Percentiles rank a stretch among this genome's conserved stretches.
Conservation (phyloP, 1,140 invertebrate species). For the Pygmarrhopalites habei region DNA sequence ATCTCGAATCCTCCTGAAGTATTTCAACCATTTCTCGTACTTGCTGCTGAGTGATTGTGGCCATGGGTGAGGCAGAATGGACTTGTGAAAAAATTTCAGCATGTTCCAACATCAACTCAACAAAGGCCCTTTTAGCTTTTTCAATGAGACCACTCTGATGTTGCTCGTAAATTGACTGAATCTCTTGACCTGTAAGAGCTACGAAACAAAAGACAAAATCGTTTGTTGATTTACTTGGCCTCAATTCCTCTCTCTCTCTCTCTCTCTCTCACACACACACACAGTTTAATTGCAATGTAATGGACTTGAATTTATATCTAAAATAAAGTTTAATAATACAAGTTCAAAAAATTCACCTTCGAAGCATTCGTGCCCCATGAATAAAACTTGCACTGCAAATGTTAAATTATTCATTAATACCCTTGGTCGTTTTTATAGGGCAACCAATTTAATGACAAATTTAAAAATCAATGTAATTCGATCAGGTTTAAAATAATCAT, state of each 20-base stretch:
- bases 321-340: too few species aligned
- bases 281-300: too few species aligned
- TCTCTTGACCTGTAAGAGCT: slow-evolving; percentile 78
- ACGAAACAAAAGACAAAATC: background rate
- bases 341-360: too few species aligned
- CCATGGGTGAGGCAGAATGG: slow-evolving; percentile 78
- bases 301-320: too few species aligned
- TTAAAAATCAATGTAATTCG: too few species aligned
- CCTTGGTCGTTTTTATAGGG: too few species aligned
- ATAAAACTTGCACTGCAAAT: slow-evolving; percentile 82
- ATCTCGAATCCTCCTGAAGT: slow-evolving; percentile 50
- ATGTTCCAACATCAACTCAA: slow-evolving; percentile 88
- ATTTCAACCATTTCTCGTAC: slow-evolving; percentile 74
- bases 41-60: slow-evolving; percentile 83
- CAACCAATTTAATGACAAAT: too few species aligned
- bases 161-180: slow-evolving; percentile 86
- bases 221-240: too few species aligned
- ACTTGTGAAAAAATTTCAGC: slow-evolving; percentile 91
- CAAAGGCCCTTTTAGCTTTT: slow-evolving; percentile 59
- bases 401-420: too few species aligned
- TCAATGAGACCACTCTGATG: slow-evolving; percentile 89
- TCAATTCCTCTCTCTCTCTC: too few species aligned
- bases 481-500: too few species aligned
- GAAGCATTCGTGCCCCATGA: slow-evolving; percentile 92
- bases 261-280: too few species aligned